Evolutionary conservation across 2,113 vertebrate species (phyloP), one percentile per base, ranked within the genome.

Genomic region (Hylia prasina): DNA sequence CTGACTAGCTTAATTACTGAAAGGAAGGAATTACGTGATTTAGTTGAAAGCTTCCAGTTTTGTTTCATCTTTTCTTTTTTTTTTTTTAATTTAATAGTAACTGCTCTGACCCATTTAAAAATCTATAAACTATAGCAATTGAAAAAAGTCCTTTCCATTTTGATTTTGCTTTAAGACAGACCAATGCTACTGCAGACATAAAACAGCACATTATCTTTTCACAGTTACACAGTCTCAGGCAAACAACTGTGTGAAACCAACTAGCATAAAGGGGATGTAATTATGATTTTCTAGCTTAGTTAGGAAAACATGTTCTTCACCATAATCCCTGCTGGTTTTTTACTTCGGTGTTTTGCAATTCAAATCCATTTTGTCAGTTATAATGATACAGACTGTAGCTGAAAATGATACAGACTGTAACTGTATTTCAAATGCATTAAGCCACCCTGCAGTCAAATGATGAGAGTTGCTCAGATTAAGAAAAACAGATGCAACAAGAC

Each of bases 381-480:
- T 18, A 93, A 81, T 58, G 76, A 75, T 20, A 75, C 54, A 80
- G 82, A 61, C 58, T 82, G 68, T 31, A 72, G 58, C 44, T 86
- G 61, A 44, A 31, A 93, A 83, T 56, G 57, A 81, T 25, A 77
- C 45, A 80, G 87, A 71, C 50, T 80, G 57, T 31, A 80, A 63
- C 54, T 77, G 66, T 78, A 94, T 71, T 94, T 94, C 92, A 95
- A 73, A 90, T 63, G 53, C 50, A 77, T 86, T 86, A 95, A 92
- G 60, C 50, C 47, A 83, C 61, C 11, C 86, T 40, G 33, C 87
- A 94, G 69, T 44, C 39, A 96, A 93, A 54, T 22, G 25, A 88
- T 51, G 48, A 86, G 44, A 63, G 18, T 33, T 78, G 40, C 53
- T 83, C 47, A 88, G 42, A 77, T 68, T 81, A 90, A 83, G 64